Percentiles rank a stretch among this genome's conserved stretches.
Evolutionary conservation across 1,140 invertebrate species (phyloP).

Genomic region (Eueides isabella): DNA sequence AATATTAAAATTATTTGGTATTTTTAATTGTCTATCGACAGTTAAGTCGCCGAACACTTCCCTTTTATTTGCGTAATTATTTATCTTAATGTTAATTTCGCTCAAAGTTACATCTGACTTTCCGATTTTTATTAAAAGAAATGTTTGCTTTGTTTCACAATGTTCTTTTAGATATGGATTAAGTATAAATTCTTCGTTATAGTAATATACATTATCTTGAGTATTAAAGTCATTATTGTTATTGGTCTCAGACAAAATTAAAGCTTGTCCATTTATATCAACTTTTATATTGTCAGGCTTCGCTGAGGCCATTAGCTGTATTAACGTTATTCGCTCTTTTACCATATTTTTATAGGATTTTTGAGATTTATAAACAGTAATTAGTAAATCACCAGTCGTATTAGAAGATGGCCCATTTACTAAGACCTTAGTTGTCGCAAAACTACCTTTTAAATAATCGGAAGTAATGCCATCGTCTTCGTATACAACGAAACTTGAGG

Average conservation of each 20-base stretch:
- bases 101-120: constrained; percentile 55
- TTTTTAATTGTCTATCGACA: constrained; percentile 36
- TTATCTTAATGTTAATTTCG: constrained; percentile 64
- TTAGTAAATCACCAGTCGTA: constrained; percentile 49
- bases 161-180: constrained; percentile 61
- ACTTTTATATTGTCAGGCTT: constrained; percentile 49
- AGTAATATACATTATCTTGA: constrained; percentile 54
- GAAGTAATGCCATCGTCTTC: constrained; percentile 71
- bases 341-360: constrained; percentile 57
- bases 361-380: constrained; percentile 58
- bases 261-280: constrained; percentile 50
- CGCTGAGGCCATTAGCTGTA: constrained; percentile 61
- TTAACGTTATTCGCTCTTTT: constrained; percentile 56
- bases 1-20: constrained; percentile 44
- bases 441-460: constrained; percentile 55
- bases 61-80: constrained; percentile 46
- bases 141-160: constrained; percentile 50
- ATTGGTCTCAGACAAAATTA: constrained; percentile 49
- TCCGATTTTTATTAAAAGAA: constrained; percentile 64
- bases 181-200: constrained; percentile 52
- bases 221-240: constrained; percentile 52
- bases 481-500: constrained; percentile 57
- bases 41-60: constrained; percentile 48
- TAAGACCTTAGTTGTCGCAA: constrained; percentile 56
- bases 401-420: constrained; percentile 51